These are phyloP conservation scores for Cyprinodon brontotheroides DNA, from an alignment of 2,113 vertebrate genomes.

Conservation along the genomic window DNA sequence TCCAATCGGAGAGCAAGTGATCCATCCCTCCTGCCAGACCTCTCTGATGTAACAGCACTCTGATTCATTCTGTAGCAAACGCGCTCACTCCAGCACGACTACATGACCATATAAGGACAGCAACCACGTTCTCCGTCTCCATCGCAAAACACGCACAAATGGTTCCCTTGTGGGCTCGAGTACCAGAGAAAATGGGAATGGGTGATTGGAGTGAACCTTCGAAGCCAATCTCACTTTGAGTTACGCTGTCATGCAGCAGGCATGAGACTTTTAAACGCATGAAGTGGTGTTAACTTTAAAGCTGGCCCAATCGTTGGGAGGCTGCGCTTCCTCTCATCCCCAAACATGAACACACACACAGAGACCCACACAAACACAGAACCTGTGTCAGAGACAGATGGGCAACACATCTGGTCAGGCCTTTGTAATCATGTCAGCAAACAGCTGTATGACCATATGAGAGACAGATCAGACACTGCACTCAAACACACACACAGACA, in stretches of 20 bases:
- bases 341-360: conserved; percentile 1
- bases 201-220: conserved; percentile 46
- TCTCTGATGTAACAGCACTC: conserved; percentile 78
- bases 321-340: conserved; percentile 18
- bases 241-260: background rate
- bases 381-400: conserved; percentile 57
- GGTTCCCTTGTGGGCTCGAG: conserved; percentile 55
- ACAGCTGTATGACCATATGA: conserved; percentile 70
- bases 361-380: conserved; percentile 15
- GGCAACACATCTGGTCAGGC: conserved; percentile 65
- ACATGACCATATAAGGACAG: conserved; percentile 68
- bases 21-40: conserved; percentile 62
- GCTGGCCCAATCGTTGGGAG: conserved; percentile 20
- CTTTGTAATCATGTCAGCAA: conserved; percentile 66
- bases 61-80: conserved; percentile 76
- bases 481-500: conserved; percentile 11
- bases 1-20: conserved; percentile 62
- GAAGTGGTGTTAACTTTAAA: conserved; percentile 14
- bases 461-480: conserved; percentile 55
- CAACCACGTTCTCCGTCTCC: conserved; percentile 26
- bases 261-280: conserved; percentile 7
- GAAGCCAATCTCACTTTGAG: conserved; percentile 19
- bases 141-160: conserved; percentile 57
- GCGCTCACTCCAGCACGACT: conserved; percentile 62
- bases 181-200: conserved; percentile 48